Percentiles rank a stretch among this genome's conserved stretches.
Evolutionary conservation across 2,888 invertebrate species (phyloP).

Genomic region (Sesia bembeciformis): DNA sequence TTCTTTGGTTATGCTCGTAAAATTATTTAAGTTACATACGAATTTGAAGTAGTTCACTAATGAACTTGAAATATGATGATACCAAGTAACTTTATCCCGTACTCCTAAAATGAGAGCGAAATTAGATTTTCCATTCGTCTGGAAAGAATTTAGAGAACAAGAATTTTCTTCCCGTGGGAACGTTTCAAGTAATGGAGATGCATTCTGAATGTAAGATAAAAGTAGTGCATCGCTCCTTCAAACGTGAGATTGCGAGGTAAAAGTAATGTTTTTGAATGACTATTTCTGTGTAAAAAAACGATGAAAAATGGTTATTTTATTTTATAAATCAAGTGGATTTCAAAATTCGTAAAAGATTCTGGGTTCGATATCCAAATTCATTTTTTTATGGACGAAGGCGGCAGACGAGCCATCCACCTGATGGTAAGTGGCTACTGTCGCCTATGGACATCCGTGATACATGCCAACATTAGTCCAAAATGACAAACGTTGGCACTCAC

Average conservation of each 20-base stretch:
- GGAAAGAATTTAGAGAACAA: conserved; percentile 19
- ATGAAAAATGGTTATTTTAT: too few species aligned
- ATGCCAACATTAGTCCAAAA: too few species aligned
- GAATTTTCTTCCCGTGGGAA: conserved; percentile 18
- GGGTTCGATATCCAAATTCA: too few species aligned
- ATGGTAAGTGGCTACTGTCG: too few species aligned
- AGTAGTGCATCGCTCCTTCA: conserved; percentile 25
- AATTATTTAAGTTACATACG: not conserved
- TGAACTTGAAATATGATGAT: conserved; percentile 2
- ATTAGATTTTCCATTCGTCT: conserved; percentile 22
- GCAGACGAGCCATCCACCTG: too few species aligned
- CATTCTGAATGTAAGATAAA: conserved; percentile 37
- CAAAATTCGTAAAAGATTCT: too few species aligned
- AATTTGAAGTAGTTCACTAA: conserved; percentile 2
- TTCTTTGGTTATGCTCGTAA: too few species aligned
- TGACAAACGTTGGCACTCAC: too few species aligned
- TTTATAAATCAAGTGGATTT: too few species aligned
- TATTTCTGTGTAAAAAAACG: too few species aligned
- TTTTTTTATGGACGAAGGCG: too few species aligned
- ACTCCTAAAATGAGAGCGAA: conserved; percentile 14
- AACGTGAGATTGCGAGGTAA: conserved; percentile 15
- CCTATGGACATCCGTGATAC: too few species aligned
- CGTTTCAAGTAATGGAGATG: conserved; percentile 26
- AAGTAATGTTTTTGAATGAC: not conserved
- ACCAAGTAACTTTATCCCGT: conserved; percentile 1